Evolutionary conservation across 2,113 vertebrate genomes (phyloP).

Genomic region (Festucalex cinctus): DNA sequence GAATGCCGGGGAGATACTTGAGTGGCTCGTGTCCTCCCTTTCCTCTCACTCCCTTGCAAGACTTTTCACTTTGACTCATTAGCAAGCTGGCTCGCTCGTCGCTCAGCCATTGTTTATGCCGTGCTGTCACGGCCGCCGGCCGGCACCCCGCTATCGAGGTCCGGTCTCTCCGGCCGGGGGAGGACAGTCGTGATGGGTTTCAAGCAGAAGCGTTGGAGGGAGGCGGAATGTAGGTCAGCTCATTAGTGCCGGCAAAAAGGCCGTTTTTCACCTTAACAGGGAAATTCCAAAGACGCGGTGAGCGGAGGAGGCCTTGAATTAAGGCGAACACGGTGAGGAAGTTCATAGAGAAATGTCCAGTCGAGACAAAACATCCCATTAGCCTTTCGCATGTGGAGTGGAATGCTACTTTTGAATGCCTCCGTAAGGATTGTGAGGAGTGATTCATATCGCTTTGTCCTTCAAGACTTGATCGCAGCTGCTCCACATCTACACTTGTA

Average conservation of each 20-base stretch:
- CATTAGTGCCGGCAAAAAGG: conserved; percentile 57
- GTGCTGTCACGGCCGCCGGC: conserved; percentile 43
- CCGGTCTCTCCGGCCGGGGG: conserved; percentile 26
- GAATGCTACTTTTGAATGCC: neutral
- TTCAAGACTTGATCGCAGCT: neutral
- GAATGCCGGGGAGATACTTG: conserved; percentile 39
- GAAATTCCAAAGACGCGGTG: conserved; percentile 57
- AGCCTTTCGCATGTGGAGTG: neutral
- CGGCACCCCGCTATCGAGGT: conserved; percentile 53
- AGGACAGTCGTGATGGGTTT: conserved; percentile 55
- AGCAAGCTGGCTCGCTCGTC: conserved; percentile 41
- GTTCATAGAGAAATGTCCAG: conserved; percentile 12
- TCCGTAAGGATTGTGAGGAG: neutral
- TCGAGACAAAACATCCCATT: conserved; percentile 15
- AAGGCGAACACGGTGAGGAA: conserved; percentile 32
- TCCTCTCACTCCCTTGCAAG: conserved; percentile 26
- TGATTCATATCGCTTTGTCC: neutral
- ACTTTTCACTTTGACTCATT: conserved; percentile 64
- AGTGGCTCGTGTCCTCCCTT: conserved; percentile 51
- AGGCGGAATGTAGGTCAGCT: conserved; percentile 55
- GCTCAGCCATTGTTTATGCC: conserved; percentile 59
- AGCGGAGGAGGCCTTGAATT: conserved; percentile 34
- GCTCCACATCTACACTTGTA: neutral
- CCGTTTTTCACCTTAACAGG: conserved; percentile 55
- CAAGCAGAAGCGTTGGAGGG: conserved; percentile 32